Percentiles rank a stretch among this genome's conserved stretches.
These are phyloP conservation scores for Cossypha caffra DNA, from an alignment of 2,797 vertebrate genomes.

Conservation along the genomic window DNA sequence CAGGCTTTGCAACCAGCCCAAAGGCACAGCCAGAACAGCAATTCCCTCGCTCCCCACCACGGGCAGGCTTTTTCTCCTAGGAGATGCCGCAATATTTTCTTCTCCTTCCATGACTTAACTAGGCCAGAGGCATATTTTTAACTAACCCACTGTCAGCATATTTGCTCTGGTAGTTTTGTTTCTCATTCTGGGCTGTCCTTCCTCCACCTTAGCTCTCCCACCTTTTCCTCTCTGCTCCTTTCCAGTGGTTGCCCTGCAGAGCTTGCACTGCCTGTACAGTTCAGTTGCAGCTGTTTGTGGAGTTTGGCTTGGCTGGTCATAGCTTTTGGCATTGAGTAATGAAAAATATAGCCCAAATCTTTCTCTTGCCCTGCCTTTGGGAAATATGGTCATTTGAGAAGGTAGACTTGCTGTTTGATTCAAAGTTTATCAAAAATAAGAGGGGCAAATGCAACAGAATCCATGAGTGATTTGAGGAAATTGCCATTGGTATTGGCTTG, in stretches of 20 bases:
- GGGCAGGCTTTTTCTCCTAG: background rate
- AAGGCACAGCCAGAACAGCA: background rate
- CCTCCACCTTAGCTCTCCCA: background rate
- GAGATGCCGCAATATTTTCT: background rate
- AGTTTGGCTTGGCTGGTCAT: background rate
- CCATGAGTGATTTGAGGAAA: background rate
- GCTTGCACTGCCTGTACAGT: background rate
- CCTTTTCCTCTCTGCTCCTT: background rate
- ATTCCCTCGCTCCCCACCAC: accelerated
- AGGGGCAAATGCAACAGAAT: background rate
- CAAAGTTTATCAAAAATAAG: background rate
- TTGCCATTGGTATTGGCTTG: background rate
- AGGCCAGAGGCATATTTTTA: background rate
- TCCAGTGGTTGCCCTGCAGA: background rate
- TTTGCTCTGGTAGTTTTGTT: background rate
- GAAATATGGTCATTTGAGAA: background rate
- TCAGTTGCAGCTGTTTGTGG: background rate
- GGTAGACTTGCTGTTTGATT: background rate
- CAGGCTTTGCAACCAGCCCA: background rate
- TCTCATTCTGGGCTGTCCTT: background rate
- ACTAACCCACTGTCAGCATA: background rate
- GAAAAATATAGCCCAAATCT: background rate
- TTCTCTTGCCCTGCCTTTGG: background rate
- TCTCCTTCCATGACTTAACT: background rate
- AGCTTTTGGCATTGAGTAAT: background rate